Evolutionary conservation across 1,140 invertebrate genomes (phyloP).

Genomic region (Drosophila ambigua): DNA sequence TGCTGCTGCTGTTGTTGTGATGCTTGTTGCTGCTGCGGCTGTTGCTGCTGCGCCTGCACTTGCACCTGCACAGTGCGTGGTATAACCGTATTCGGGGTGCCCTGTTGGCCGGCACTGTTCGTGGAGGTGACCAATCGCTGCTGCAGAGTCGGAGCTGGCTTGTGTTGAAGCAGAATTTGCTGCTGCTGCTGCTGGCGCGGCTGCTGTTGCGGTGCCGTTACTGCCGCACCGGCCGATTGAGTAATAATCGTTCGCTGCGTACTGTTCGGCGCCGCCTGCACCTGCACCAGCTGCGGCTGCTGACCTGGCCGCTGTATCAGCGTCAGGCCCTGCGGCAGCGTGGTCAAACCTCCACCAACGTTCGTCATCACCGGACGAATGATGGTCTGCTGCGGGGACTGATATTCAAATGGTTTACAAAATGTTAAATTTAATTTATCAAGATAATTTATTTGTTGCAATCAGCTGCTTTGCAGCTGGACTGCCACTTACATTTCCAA

Average conservation of each 20-base stretch:
- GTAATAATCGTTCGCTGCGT: slow-evolving; percentile 70
- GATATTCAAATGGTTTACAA: not conserved
- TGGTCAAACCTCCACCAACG: slow-evolving; percentile 68
- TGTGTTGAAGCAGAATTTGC: slow-evolving; percentile 77
- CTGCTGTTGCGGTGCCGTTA: slow-evolving; percentile 68
- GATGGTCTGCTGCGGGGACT: slow-evolving; percentile 81
- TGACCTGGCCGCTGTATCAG: slow-evolving; percentile 81
- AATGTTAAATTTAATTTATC: not conserved
- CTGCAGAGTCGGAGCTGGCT: slow-evolving; percentile 79
- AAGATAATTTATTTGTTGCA: not conserved
- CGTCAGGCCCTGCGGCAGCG: slow-evolving; percentile 81
- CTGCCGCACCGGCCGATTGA: slow-evolving; percentile 55
- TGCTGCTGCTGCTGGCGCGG: slow-evolving; percentile 73
- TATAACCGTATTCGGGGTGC: slow-evolving; percentile 46
- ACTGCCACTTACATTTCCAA: slow-evolving; percentile 68
- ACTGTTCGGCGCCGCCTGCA: slow-evolving; percentile 74
- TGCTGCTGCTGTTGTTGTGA: slow-evolving; percentile 78
- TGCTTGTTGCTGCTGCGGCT: slow-evolving; percentile 65
- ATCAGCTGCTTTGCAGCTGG: not conserved
- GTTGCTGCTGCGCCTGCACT: slow-evolving; percentile 66
- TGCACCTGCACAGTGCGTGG: slow-evolving; percentile 83
- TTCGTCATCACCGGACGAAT: slow-evolving; percentile 79
- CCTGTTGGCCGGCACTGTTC: slow-evolving; percentile 66
- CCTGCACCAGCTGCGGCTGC: slow-evolving; percentile 82
- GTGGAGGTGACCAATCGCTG: slow-evolving; percentile 81